Percentiles rank a stretch among this genome's conserved stretches.
Conservation (phyloP, 2,888 invertebrate genomes). For the Eupithecia exiguata region DNA sequence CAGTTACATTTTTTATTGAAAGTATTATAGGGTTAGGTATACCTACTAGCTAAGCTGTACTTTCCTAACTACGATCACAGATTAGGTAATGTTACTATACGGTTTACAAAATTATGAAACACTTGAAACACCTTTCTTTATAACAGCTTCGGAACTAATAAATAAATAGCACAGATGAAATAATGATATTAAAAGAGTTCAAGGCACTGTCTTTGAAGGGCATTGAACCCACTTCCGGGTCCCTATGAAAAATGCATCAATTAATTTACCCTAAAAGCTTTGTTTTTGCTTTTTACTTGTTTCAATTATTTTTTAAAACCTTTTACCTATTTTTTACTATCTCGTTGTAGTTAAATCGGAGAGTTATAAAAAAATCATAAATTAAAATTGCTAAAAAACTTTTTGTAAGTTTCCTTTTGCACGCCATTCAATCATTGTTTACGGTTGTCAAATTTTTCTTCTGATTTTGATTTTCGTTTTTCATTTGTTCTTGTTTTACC, state of each 20-base stretch:
- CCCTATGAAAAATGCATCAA: background rate
- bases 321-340: background rate
- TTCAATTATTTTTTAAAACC: background rate
- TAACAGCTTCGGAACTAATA: background rate
- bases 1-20: no score
- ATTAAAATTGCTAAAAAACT: constrained; percentile 22
- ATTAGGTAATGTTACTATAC: no score
- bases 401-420: constrained; percentile 49
- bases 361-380: background rate
- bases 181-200: background rate
- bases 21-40: no score
- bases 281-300: background rate
- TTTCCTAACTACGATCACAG: no score
- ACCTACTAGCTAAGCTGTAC: no score
- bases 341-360: background rate
- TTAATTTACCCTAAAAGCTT: background rate
- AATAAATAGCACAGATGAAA: no score
- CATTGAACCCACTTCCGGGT: background rate
- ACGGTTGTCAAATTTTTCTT: constrained; percentile 28
- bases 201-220: background rate
- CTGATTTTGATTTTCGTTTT: constrained; percentile 26
- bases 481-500: constrained; percentile 67
- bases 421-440: constrained; percentile 33
- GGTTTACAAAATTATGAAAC: background rate
- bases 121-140: background rate